These are phyloP conservation scores for Agelaius tricolor DNA, from an alignment of 2,113 vertebrate genomes.

Conservation along the genomic window DNA sequence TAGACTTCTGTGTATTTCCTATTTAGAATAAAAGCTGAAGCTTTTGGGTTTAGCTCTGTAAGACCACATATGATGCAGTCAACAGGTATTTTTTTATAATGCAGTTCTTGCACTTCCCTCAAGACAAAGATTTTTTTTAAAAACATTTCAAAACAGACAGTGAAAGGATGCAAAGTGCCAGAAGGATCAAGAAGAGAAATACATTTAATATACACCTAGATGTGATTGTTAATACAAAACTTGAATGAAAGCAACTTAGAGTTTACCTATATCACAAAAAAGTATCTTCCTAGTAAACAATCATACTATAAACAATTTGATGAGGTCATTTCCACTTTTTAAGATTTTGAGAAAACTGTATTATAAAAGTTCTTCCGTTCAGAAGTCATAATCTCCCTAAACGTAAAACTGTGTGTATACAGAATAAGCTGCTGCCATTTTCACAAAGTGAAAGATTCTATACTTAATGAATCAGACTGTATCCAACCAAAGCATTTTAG, in stretches of 20 bases:
- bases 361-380: neutral
- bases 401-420: neutral
- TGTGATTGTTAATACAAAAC: neutral
- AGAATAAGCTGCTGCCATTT: neutral
- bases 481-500: neutral
- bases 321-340: neutral
- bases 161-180: neutral
- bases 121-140: neutral
- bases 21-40: neutral
- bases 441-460: neutral
- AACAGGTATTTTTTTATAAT: neutral
- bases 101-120: neutral
- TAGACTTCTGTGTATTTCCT: neutral
- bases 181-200: neutral
- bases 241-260: neutral
- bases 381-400: neutral
- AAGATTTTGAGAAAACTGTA: neutral
- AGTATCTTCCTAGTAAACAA: neutral
- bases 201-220: neutral
- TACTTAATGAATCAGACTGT: neutral
- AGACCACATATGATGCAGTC: neutral
- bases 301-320: neutral
- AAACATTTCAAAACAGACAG: neutral
- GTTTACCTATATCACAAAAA: neutral
- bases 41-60: neutral